These are phyloP conservation scores for Coecobrya sp. DNA, from an alignment of 2,888 invertebrate genomes.

Conservation along the genomic window DNA sequence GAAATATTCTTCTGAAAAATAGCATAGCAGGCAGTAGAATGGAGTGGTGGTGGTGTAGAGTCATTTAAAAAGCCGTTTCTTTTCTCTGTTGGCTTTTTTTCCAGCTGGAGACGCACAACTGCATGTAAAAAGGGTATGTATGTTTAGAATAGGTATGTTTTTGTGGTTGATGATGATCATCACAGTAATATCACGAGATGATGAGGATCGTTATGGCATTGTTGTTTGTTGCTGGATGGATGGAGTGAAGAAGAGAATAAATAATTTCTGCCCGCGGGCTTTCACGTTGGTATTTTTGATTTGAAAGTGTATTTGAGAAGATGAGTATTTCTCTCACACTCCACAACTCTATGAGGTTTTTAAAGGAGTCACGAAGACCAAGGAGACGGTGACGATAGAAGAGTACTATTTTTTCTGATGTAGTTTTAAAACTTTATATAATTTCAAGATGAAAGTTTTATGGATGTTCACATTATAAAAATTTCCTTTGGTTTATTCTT, in stretches of 20 bases:
- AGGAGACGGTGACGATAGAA: not conserved
- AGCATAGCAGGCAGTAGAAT: not conserved
- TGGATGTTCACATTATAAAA: not conserved
- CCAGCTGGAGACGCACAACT: constrained; percentile 50
- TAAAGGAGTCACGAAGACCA: not conserved
- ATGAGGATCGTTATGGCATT: constrained; percentile 65
- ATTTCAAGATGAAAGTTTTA: constrained; percentile 6
- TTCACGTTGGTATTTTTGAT: constrained; percentile 74
- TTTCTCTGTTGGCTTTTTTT: not conserved
- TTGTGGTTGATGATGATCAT: constrained; percentile 39
- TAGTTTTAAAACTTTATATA: not conserved
- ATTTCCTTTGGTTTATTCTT: constrained; percentile 87
- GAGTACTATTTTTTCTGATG: not conserved
- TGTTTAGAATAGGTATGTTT: not conserved
- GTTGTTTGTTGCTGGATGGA: constrained; percentile 4
- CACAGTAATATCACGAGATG: constrained; percentile 18
- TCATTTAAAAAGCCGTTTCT: constrained; percentile 66
- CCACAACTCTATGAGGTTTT: not conserved
- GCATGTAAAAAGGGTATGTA: not conserved
- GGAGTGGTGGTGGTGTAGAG: constrained; percentile 5
- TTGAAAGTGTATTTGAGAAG: not conserved
- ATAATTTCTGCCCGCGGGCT: constrained; percentile 50
- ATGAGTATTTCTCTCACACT: constrained; percentile 1
- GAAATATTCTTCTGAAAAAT: constrained; percentile 4
- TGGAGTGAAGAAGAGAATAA: constrained; percentile 38